phyloP scores from a whole-genome alignment of 2,113 vertebrate genomes.

The Calyptommatus sinebrachiatus region DNA sequence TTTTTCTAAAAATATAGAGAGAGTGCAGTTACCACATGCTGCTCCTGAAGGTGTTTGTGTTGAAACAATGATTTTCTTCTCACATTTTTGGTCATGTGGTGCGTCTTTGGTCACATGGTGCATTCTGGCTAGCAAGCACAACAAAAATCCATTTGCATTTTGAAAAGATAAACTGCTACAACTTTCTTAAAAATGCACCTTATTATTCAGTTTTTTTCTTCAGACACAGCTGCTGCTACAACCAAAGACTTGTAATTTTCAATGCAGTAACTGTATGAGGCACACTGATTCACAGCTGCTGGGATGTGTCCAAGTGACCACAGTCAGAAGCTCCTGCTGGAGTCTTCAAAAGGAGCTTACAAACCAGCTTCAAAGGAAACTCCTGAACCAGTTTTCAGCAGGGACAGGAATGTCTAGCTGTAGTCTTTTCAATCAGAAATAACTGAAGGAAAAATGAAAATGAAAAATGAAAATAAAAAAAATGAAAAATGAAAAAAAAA shows the following conservation, averaged over 20 bases:
- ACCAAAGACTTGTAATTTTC: not conserved
- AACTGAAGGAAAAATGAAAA: no score
- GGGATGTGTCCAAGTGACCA: no score
- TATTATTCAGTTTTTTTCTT: not conserved
- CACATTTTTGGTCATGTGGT: not conserved
- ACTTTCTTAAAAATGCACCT: not conserved
- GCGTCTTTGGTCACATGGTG: no score
- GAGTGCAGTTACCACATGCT: not conserved
- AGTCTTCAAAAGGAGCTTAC: no score
- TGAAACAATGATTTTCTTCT: not conserved
- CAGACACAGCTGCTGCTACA: not conserved
- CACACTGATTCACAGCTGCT: no score
- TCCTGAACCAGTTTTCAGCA: no score
- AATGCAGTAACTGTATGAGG: not conserved
- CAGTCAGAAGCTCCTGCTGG: no score
- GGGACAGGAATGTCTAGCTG: no score
- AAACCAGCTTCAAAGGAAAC: no score
- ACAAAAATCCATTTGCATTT: not conserved
- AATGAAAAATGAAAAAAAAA: no score
- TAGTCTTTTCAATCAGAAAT: no score
- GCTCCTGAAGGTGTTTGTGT: conserved; percentile 25
- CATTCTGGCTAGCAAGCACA: not conserved
- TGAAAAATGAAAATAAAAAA: no score
- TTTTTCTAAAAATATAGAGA: not conserved
- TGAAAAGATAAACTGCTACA: not conserved